Base-by-base conservation (phyloP, 2,888 invertebrate species). In the Pseudococcus longispinus region DNA sequence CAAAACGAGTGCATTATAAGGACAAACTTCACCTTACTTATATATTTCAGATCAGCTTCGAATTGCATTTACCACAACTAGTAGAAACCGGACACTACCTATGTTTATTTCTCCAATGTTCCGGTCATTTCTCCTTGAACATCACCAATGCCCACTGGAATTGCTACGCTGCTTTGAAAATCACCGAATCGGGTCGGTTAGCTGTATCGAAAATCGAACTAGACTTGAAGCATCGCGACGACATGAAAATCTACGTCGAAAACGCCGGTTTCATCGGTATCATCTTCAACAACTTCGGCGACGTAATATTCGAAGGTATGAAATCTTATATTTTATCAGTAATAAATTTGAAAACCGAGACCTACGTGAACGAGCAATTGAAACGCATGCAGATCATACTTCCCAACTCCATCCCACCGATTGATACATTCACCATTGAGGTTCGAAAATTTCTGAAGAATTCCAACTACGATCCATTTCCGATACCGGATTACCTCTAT, bases 361-460 rank as follows among this genome's bases (percentile, higher is more conserved):
- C 20, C 26, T 20, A 42, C 15, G 11, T 42, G 1, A 80, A 80
- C 77, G 77, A 77, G 13, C 77, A 42, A 42, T 20, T 80, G 9
- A 80, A 80, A 80, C 3, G 5, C 23, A 20, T 80, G 42, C 4
- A n/a, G n/a, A 80, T 80, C 23, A 42, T n/a, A 42, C 13, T 80
- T 1, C 77, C 77, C 8, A 80, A 80, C 42, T 80, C 77, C 4
- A 37, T 80, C 20, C 77, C 77, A 80, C 77, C 77, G 8, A 20
- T 80, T n/a, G 77, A 80, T 13, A 80, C 77, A 80, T 42, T 80
- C 42, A 42, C 77, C 20, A 42, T 80, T 5, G 77, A 80, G 11
- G 77, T 42, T 42, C 37, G 77, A 0, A 80, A 80, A 20, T 42
- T 42, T 5, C 6, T 42, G 20, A 80, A 80, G 42, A 42, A 42